These are phyloP conservation scores for Halcyon smyrnensis DNA, from an alignment of 2,797 vertebrate genomes.

Conservation along the genomic window DNA sequence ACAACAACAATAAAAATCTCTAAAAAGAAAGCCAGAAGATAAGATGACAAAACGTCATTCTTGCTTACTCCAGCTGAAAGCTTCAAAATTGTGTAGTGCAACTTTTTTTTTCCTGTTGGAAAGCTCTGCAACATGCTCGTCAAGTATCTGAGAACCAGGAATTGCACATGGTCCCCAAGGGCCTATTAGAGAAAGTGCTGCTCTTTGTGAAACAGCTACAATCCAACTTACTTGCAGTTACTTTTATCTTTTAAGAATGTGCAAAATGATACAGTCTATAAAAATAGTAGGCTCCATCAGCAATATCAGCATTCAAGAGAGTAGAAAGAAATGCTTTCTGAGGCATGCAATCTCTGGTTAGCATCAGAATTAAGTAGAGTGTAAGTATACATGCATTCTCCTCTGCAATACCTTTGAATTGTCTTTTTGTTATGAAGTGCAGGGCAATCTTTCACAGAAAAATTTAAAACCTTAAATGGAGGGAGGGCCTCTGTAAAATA, in stretches of 20 bases:
- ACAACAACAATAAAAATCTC: constrained; percentile 11
- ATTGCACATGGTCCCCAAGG: constrained; percentile 10
- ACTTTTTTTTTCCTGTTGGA: not conserved
- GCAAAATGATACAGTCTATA: constrained; percentile 41
- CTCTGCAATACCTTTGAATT: not conserved
- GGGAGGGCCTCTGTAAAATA: not conserved
- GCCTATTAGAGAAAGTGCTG: constrained; percentile 8
- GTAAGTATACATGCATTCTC: not conserved
- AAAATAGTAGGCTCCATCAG: not conserved
- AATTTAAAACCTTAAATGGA: not conserved
- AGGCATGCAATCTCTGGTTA: not conserved
- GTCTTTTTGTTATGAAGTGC: not conserved
- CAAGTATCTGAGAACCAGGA: not conserved
- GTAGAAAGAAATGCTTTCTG: not conserved
- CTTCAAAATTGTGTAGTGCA: not conserved
- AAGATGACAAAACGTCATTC: not conserved
- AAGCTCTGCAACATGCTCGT: not conserved
- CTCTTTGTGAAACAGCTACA: constrained; percentile 16
- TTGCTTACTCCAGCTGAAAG: not conserved
- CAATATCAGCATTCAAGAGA: not conserved
- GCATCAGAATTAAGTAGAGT: not conserved
- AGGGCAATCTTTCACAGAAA: not conserved
- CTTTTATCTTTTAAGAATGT: constrained; percentile 44
- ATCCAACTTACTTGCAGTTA: not conserved
- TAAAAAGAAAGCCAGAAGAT: not conserved